These are phyloP conservation scores for Torymus tubicola DNA, from an alignment of 2,888 invertebrate species.

Conservation along the genomic window DNA sequence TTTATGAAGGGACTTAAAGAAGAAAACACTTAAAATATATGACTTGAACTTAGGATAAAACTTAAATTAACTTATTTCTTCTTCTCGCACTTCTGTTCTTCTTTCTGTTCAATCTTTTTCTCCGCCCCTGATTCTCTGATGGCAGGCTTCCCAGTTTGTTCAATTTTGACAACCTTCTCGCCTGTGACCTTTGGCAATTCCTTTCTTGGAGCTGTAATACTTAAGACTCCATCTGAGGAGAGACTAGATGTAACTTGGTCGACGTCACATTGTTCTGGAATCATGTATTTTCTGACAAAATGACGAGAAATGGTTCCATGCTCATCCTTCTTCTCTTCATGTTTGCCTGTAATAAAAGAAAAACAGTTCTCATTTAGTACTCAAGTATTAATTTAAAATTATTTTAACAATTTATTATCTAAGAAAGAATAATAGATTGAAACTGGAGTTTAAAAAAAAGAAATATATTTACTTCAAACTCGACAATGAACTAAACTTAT, in stretches of 20 bases:
- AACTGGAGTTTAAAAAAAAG: too few species aligned
- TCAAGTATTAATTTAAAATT: not conserved
- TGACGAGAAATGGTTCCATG: constrained; percentile 89
- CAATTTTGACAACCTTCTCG: constrained; percentile 66
- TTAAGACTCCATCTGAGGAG: constrained; percentile 89
- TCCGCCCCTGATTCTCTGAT: constrained; percentile 54
- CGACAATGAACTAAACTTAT: too few species aligned
- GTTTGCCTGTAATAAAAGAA: constrained; percentile 79
- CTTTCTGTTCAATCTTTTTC: constrained; percentile 51
- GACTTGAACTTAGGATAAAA: constrained; percentile 34
- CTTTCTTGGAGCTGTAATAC: constrained; percentile 85
- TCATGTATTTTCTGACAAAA: constrained; percentile 84
- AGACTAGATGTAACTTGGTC: constrained; percentile 85
- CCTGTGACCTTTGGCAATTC: constrained; percentile 64
- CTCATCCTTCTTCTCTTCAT: constrained; percentile 87
- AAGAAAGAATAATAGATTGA: too few species aligned
- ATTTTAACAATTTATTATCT: not conserved
- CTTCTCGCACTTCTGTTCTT: constrained; percentile 53
- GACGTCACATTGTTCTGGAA: constrained; percentile 83
- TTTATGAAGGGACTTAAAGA: constrained; percentile 15
- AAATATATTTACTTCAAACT: too few species aligned
- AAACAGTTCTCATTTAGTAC: constrained; percentile 1
- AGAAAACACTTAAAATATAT: constrained; percentile 35
- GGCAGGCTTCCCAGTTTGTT: constrained; percentile 70
- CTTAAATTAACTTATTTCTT: constrained; percentile 33